phyloP scores from a whole-genome alignment of 2,797 vertebrate genomes.

The Mionectes olivaceus region DNA sequence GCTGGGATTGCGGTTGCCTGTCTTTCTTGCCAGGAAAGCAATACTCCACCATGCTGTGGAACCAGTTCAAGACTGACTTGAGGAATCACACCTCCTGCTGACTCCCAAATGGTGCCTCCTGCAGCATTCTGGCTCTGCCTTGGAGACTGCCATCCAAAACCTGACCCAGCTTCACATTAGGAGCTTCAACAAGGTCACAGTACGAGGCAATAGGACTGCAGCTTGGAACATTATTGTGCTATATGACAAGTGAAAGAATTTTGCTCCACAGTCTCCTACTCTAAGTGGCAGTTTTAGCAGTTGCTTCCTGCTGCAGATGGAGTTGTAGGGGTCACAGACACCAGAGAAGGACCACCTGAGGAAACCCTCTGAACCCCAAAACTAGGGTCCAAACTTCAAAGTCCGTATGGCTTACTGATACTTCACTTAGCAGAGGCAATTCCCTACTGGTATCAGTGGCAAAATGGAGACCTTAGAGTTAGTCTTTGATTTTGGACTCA shows the following conservation, averaged over 20 bases:
- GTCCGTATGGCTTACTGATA: not conserved
- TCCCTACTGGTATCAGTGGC: not conserved
- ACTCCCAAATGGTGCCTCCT: conserved; percentile 50
- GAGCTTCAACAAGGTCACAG: conserved; percentile 40
- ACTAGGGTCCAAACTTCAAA: not conserved
- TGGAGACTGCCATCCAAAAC: not conserved
- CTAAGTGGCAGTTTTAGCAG: not conserved
- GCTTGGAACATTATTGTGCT: not conserved
- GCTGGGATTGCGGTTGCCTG: not conserved
- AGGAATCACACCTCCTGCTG: conserved; percentile 42
- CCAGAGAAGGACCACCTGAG: not conserved
- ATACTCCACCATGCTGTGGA: conserved; percentile 35
- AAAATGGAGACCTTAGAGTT: not conserved
- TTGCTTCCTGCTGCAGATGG: not conserved
- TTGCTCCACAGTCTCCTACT: not conserved
- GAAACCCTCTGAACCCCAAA: not conserved
- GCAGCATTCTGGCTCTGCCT: conserved; percentile 32
- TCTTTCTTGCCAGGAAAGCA: conserved; percentile 15
- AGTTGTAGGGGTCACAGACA: not conserved
- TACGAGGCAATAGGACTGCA: not conserved
- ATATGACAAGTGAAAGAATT: not conserved
- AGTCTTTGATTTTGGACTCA: not conserved
- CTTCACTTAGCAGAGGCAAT: not conserved
- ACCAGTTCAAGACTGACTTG: conserved; percentile 47
- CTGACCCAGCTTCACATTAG: conserved; percentile 3